These are phyloP conservation scores for Capreolus pygargus DNA, from an alignment of 2,113 vertebrate species.

Conservation along the genomic window DNA sequence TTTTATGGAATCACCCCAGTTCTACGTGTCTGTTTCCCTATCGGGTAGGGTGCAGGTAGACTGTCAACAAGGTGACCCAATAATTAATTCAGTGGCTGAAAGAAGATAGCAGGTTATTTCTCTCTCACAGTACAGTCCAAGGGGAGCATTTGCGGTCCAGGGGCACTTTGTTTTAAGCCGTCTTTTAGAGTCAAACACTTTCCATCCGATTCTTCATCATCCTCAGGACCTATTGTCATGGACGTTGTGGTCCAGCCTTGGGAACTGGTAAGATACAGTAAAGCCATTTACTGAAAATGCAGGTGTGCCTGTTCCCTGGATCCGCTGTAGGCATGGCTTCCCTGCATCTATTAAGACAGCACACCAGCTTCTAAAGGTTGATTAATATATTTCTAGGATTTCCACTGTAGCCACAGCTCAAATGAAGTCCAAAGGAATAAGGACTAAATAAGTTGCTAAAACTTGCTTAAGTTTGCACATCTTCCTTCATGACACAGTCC, in stretches of 20 bases:
- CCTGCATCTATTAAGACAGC: background rate
- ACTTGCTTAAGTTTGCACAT: background rate
- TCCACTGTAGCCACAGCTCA: background rate
- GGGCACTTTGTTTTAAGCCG: background rate
- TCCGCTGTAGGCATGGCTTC: background rate
- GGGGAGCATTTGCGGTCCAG: background rate
- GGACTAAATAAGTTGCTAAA: background rate
- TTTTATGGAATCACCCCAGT: background rate
- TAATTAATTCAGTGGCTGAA: slow-evolving; percentile 5
- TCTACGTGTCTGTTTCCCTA: background rate
- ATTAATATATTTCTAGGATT: background rate
- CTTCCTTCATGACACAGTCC: background rate
- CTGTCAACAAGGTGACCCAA: background rate
- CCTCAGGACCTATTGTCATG: background rate
- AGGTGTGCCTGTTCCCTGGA: background rate
- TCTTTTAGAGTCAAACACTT: background rate
- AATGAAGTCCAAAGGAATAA: background rate
- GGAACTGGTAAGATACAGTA: background rate
- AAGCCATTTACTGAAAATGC: background rate
- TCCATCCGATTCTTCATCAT: background rate
- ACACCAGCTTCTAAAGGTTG: background rate
- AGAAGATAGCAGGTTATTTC: background rate
- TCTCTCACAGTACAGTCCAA: background rate
- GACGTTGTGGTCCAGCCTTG: background rate
- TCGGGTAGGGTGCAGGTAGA: background rate